Base-by-base conservation (phyloP, 2,113 vertebrate species). In the Salminus brasiliensis region DNA sequence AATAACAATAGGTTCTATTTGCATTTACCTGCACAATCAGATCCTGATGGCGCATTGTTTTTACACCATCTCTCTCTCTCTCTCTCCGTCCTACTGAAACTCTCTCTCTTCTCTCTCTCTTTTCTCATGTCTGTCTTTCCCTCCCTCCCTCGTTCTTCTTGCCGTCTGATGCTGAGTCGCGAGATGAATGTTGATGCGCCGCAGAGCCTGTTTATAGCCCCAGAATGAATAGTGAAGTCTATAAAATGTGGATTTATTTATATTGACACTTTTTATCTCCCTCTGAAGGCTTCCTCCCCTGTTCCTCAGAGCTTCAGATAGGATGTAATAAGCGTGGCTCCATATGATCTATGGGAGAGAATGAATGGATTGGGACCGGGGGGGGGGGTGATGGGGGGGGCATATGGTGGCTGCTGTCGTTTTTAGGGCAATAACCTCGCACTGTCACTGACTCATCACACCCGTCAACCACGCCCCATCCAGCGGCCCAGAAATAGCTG, bases 1-100 rank as follows among this genome's bases (percentile, higher is more conserved):
- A 78, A 85, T 83, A 78, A 83, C 72, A 81, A 77, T 76, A 55
- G 16, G 4, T 29, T 15, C 30, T 16, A 79, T 84, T 84, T 71
- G 66, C 73, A 80, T 81, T 62, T 68, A 74, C 78, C 63, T 78
- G 53, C 47, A 43, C 29, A 53, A 29, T 43, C 15, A 55, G 65
- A 34, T 53, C 71, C 23, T 53, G 25, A 55, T 57, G 12, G 0
- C 13, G 27, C 25, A 18, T n/a, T 7, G 18, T 53, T 41, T 30
- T 30, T 49, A 11, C 16, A 25, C 60, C 34, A 30, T 30, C 29
- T 60, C 9, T 39, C 23, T 52, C 36, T 62, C 67, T 63, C 67
- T 52, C 3, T 15, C 34, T 63, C 45, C 47, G 5, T 72, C 9
- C 2, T 45, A 15, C 43, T 45, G 16, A 49, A 18, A 21, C 25